These are phyloP conservation scores for Nemotelus pantherinus DNA, from an alignment of 2,888 invertebrate genomes.

Conservation along the genomic window DNA sequence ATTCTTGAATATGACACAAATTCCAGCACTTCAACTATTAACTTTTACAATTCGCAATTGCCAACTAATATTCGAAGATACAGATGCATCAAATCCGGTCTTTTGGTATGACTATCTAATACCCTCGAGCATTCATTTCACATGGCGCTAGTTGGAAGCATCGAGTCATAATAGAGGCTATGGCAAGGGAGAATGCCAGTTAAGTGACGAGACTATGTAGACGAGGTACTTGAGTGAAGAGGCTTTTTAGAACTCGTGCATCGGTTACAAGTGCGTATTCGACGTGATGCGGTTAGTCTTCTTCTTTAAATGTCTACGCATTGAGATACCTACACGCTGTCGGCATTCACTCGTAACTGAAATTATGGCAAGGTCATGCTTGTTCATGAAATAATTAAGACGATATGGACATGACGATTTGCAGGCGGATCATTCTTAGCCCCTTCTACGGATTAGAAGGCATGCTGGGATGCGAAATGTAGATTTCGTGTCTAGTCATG, in stretches of 20 bases:
- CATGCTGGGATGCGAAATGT: no score
- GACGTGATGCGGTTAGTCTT: no score
- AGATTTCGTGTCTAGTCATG: no score
- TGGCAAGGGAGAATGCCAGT: no score
- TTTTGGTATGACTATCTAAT: no score
- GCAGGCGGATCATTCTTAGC: no score
- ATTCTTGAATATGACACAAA: slow-evolving; percentile 22
- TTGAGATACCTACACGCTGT: not conserved
- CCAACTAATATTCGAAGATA: not conserved
- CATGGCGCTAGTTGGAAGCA: no score
- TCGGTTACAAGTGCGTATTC: not conserved
- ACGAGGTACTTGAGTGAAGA: not conserved
- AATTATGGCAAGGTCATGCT: slow-evolving; percentile 29
- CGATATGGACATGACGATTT: not conserved
- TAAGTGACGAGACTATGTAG: no score
- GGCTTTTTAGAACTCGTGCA: not conserved
- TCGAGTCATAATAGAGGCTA: no score
- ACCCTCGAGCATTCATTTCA: no score
- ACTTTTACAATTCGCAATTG: slow-evolving; percentile 6
- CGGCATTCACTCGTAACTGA: not conserved
- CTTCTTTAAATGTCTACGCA: no score
- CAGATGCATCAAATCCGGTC: not conserved
- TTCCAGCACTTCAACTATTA: slow-evolving; percentile 9
- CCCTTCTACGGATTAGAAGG: slow-evolving; percentile 11
- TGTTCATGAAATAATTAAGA: slow-evolving; percentile 8